Evolutionary conservation across 2,888 invertebrate genomes (phyloP).

Genomic region (Dasysyrphus albostriatus): DNA sequence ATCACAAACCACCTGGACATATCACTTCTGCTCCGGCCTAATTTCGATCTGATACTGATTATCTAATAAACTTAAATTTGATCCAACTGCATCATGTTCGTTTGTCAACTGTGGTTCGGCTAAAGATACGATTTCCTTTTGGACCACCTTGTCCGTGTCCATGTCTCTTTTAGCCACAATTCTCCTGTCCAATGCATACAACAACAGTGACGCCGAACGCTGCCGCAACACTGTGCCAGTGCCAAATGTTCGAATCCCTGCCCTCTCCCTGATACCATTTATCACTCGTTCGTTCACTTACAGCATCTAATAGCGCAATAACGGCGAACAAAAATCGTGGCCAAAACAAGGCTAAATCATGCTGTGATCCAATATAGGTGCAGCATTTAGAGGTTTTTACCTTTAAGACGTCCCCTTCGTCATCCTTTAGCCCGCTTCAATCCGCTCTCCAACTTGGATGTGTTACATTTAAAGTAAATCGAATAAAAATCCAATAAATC

Average conservation of each 20-base stretch:
- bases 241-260: slow-evolving; percentile 16
- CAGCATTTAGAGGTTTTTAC: slow-evolving; percentile 34
- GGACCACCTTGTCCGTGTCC: slow-evolving; percentile 69
- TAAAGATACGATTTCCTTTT: slow-evolving; percentile 53
- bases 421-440: not conserved
- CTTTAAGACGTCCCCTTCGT: slow-evolving; percentile 1
- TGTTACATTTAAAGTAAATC: slow-evolving; percentile 67
- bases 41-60: slow-evolving; percentile 62
- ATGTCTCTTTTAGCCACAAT: slow-evolving; percentile 13
- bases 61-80: slow-evolving; percentile 74
- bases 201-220: not conserved
- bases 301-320: slow-evolving; percentile 65
- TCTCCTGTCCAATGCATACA: not conserved
- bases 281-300: slow-evolving; percentile 58
- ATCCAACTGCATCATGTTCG: slow-evolving; percentile 73
- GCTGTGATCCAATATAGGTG: slow-evolving; percentile 72
- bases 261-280: slow-evolving; percentile 48
- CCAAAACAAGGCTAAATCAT: slow-evolving; percentile 72
- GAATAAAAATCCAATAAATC: slow-evolving; percentile 73
- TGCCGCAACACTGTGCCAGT: not conserved
- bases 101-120: slow-evolving; percentile 61
- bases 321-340: slow-evolving; percentile 65
- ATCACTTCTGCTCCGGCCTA: slow-evolving; percentile 45
- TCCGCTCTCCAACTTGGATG: not conserved
- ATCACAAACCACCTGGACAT: slow-evolving; percentile 53